These are phyloP conservation scores for Thecophora atra DNA, from an alignment of 2,888 invertebrate genomes.

Conservation along the genomic window DNA sequence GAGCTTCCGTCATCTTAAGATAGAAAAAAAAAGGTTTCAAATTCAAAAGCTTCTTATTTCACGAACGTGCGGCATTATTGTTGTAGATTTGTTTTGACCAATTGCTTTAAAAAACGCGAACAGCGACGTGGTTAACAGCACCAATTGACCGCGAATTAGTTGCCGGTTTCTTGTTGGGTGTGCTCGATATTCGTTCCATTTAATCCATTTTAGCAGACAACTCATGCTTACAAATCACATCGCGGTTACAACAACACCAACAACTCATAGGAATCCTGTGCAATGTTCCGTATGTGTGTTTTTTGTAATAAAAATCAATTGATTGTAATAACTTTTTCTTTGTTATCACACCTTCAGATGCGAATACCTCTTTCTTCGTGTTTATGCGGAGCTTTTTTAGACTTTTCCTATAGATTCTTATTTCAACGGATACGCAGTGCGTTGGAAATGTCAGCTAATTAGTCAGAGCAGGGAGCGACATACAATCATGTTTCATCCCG, in stretches of 20 bases:
- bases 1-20: too few species aligned
- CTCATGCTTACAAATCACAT: conserved; percentile 49
- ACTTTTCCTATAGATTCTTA: conserved; percentile 7
- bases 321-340: conserved; percentile 29
- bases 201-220: conserved; percentile 45
- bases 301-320: conserved; percentile 48
- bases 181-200: conserved; percentile 40
- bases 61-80: neutral
- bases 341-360: conserved; percentile 44
- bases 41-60: too few species aligned
- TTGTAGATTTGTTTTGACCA: conserved; percentile 42
- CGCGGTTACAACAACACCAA: conserved; percentile 34
- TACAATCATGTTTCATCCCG: neutral
- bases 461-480: neutral
- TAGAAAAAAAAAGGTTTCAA: too few species aligned
- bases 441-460: conserved; percentile 8
- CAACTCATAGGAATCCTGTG: neutral
- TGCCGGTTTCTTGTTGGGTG: conserved; percentile 46
- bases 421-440: neutral
- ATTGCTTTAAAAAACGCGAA: conserved; percentile 51
- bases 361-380: conserved; percentile 37
- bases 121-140: conserved; percentile 24
- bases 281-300: conserved; percentile 21
- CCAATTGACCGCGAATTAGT: conserved; percentile 47
- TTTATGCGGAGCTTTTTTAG: neutral